Evolutionary conservation across 2,797 vertebrate genomes (phyloP).

Genomic region (Hydrocynus forskahlii): DNA sequence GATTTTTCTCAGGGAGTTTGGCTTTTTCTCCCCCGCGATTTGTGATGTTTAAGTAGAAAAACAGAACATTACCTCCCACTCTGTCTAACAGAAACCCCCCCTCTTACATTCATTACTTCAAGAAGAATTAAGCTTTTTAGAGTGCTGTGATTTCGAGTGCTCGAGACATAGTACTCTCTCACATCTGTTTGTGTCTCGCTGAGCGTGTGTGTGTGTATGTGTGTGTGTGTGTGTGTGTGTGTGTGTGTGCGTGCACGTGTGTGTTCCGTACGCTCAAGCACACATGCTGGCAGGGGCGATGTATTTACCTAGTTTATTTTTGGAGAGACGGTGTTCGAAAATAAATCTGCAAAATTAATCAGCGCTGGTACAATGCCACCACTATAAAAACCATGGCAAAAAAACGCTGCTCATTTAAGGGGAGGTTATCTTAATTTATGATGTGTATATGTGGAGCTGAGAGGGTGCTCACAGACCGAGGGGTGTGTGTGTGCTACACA

Average conservation of each 20-base stretch:
- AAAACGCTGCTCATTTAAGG: constrained; percentile 61
- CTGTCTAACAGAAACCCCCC: constrained; percentile 29
- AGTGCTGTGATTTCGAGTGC: constrained; percentile 33
- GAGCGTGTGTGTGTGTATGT: constrained; percentile 27
- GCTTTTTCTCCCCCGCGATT: constrained; percentile 6
- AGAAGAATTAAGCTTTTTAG: constrained; percentile 45
- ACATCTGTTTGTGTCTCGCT: constrained; percentile 46
- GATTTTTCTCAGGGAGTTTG: constrained; percentile 4
- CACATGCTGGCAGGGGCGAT: constrained; percentile 39
- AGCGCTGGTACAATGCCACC: constrained; percentile 65
- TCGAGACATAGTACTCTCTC: constrained; percentile 50
- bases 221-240: constrained; percentile 25
- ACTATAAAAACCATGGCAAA: constrained; percentile 62
- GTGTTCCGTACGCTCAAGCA: constrained; percentile 33
- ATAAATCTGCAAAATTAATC: constrained; percentile 69
- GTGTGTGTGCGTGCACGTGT: constrained; percentile 22
- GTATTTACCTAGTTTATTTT: constrained; percentile 66
- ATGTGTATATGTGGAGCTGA: constrained; percentile 68
- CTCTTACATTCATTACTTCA: constrained; percentile 36
- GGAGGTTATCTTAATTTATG: constrained; percentile 70
- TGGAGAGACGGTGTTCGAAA: constrained; percentile 62
- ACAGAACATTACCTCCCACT: constrained; percentile 38
- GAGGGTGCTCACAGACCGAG: constrained; percentile 61
- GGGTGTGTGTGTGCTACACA: constrained; percentile 59
- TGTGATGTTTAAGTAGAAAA: constrained; percentile 46